Base-by-base conservation (phyloP, 2,113 vertebrate species). In the Xyliphius kryptos region DNA sequence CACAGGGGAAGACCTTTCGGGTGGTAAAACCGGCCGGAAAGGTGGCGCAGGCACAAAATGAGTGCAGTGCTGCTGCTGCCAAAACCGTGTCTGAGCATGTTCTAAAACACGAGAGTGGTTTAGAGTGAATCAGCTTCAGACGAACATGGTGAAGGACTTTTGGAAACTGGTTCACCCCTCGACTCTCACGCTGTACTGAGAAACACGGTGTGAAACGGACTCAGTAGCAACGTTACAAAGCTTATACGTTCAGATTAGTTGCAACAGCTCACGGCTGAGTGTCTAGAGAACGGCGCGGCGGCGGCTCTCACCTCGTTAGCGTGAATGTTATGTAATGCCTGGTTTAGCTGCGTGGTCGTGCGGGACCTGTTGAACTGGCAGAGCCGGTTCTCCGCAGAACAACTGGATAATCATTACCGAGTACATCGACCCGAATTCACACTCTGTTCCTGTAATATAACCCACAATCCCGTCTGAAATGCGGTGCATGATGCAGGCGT, bases 1-100 rank as follows among this genome's bases (percentile, higher is more conserved):
- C 46, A 61, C 26, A 61, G 59, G 59, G 47, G 37, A 48, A 50
- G 47, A 61, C 36, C 59, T 50, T 15, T 61, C 6, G 3, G 36
- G 13, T n/a, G 38, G 43, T n/a, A 46, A 46, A 46, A 14, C 14
- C 19, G 16, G 37, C 14, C 40, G 13, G 19, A 17, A 11, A 49
- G 5, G 5, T 8, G 4, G 47, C 47, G 17, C 38, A 40, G 59
- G 15, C 8, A 17, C 17, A 2, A 61, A 61, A 49, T 15, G 15
- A 6, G 57, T 37, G 22, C 3, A 15, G 13, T 13, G 47, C 6
- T 21, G 32, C 10, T 2, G 26, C 26, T 2, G 26, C 36, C 5
- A 50, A 20, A 12, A 10, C 8, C 14, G 3, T 15, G 58, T 9
- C 46, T 50, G 58, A 61, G n/a, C 46, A 50, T 15, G 46, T 61